Conservation (phyloP, 2,113 vertebrate genomes). For the Callopanchax toddi region DNA sequence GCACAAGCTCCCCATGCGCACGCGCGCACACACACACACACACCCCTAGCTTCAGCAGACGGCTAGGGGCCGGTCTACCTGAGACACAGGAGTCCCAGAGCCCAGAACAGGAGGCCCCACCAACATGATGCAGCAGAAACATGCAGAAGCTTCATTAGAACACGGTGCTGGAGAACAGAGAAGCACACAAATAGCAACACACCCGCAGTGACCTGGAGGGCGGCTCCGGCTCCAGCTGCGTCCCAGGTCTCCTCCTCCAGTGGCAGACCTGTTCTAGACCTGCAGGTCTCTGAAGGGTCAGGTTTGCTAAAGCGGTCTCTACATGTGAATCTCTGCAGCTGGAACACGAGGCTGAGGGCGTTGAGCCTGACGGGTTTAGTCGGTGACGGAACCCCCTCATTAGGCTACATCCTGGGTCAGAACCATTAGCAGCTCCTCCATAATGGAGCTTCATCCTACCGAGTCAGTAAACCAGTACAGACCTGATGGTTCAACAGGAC, state of each 20-base stretch:
- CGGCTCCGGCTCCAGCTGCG: constrained; percentile 18
- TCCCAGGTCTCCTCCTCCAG: background rate
- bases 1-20: constrained; percentile 72
- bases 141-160: constrained; percentile 57
- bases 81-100: constrained; percentile 16
- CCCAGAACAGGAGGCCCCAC: constrained; percentile 39
- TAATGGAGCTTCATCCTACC: no score
- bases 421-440: no score
- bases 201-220: constrained; percentile 45
- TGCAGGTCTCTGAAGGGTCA: constrained; percentile 1
- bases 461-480: no score
- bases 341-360: no score
- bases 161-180: constrained; percentile 26
- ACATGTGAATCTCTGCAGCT: no score
- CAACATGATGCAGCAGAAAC: constrained; percentile 54
- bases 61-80: background rate
- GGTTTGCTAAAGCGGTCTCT: no score
- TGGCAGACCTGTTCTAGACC: constrained; percentile 15
- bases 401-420: no score
- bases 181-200: constrained; percentile 39
- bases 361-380: no score
- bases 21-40: constrained; percentile 33
- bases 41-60: constrained; percentile 24
- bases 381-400: no score
- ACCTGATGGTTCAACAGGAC: no score